These are phyloP conservation scores for Eriosoma lanigerum DNA, from an alignment of 1,140 invertebrate genomes.

Conservation along the genomic window DNA sequence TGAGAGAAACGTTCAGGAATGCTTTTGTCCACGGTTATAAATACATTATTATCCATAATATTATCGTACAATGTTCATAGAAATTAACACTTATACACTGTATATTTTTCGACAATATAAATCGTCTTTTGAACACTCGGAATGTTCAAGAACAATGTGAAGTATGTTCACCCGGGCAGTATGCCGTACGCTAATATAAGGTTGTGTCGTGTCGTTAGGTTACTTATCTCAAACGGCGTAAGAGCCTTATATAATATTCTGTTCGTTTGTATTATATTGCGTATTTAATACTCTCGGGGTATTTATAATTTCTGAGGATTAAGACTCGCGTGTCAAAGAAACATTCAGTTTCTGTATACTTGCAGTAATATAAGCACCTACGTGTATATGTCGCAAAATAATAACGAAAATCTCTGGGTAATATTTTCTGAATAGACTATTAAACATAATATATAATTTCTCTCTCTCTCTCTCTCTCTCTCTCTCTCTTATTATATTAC, in stretches of 20 bases:
- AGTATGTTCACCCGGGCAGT: background rate
- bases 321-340: background rate
- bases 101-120: background rate
- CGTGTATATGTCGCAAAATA: too few relatives aligned
- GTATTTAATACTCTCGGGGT: background rate
- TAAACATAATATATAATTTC: too few relatives aligned
- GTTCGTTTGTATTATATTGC: background rate
- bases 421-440: too few relatives aligned
- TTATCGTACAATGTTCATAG: too few relatives aligned
- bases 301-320: background rate
- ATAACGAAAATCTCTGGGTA: too few relatives aligned
- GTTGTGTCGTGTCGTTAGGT: too few relatives aligned
- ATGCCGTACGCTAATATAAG: background rate
- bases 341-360: too few relatives aligned
- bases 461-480: too few relatives aligned
- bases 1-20: too few relatives aligned
- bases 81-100: background rate
- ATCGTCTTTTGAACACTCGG: background rate
- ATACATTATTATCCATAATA: background rate
- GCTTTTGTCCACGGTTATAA: background rate
- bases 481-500: too few relatives aligned
- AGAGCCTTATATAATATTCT: background rate
- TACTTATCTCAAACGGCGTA: too few relatives aligned
- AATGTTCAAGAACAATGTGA: background rate
- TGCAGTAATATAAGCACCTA: too few relatives aligned